A percentile compares a stretch with the other conserved stretches of the same genome.
These are phyloP conservation scores for Sclerurus mexicanus DNA, from an alignment of 2,113 vertebrate species.

Conservation along the genomic window DNA sequence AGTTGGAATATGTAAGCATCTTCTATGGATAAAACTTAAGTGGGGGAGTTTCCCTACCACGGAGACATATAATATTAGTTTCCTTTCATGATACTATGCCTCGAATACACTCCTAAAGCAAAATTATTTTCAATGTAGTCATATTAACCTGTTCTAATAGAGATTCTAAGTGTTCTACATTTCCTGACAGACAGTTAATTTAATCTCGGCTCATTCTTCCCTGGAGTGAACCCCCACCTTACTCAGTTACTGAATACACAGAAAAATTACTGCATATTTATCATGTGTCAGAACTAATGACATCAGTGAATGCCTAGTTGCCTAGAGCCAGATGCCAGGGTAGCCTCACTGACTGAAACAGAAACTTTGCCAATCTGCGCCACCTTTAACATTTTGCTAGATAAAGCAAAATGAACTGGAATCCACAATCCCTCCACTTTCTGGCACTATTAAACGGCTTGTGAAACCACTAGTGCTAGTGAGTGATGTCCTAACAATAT, in stretches of 20 bases:
- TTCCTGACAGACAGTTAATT: neutral
- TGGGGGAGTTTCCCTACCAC: neutral
- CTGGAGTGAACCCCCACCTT: neutral
- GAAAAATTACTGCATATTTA: constrained; percentile 2
- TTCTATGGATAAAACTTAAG: neutral
- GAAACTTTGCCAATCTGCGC: neutral
- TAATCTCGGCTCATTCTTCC: neutral
- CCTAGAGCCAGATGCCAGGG: neutral
- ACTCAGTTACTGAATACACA: neutral
- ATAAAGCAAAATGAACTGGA: neutral
- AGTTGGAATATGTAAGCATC: neutral
- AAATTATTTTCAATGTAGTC: neutral
- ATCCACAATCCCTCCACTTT: neutral
- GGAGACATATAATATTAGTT: neutral
- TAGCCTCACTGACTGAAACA: neutral
- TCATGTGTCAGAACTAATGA: neutral
- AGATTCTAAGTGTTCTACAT: neutral
- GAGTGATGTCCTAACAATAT: neutral
- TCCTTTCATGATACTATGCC: neutral
- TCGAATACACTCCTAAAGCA: neutral
- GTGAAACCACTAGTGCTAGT: neutral
- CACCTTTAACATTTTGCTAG: neutral
- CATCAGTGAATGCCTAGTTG: neutral
- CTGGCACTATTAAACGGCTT: neutral
- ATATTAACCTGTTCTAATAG: neutral